Evolutionary conservation across 2,888 invertebrate species (phyloP).

Genomic region (Aphodius granarius): DNA sequence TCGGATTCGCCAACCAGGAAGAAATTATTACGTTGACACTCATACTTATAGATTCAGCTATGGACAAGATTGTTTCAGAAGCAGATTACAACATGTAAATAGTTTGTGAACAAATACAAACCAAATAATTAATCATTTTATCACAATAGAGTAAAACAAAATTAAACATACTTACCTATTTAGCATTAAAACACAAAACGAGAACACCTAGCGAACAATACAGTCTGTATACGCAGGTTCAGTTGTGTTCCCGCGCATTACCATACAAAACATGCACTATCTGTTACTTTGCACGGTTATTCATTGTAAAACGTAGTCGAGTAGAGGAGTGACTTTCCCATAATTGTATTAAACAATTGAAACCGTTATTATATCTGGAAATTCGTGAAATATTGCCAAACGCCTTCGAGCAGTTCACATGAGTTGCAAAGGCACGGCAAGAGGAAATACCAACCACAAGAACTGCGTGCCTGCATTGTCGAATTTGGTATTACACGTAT

Average conservation of each 20-base stretch:
- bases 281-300: conserved; percentile 13
- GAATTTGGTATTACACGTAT: conserved; percentile 2
- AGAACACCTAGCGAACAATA: conserved; percentile 1
- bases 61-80: too few species aligned
- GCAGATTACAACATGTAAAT: too few species aligned
- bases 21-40: too few species aligned
- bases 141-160: too few species aligned
- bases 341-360: conserved; percentile 13
- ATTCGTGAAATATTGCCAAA: conserved; percentile 29
- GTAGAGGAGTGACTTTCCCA: conserved; percentile 1
- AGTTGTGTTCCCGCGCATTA: conserved; percentile 25
- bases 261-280: conserved; percentile 19
- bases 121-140: too few species aligned
- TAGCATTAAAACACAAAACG: not conserved
- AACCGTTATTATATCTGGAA: conserved; percentile 18
- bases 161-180: too few species aligned
- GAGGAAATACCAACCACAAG: not conserved
- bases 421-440: conserved; percentile 13
- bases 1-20: too few species aligned
- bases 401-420: conserved; percentile 24
- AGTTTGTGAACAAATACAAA: too few species aligned
- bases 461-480: not conserved
- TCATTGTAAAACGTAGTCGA: not conserved
- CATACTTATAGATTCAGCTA: too few species aligned
- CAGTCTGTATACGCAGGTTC: conserved; percentile 12